Conservation (phyloP, 2,888 invertebrate genomes). For the Silvanus unidentatus region DNA sequence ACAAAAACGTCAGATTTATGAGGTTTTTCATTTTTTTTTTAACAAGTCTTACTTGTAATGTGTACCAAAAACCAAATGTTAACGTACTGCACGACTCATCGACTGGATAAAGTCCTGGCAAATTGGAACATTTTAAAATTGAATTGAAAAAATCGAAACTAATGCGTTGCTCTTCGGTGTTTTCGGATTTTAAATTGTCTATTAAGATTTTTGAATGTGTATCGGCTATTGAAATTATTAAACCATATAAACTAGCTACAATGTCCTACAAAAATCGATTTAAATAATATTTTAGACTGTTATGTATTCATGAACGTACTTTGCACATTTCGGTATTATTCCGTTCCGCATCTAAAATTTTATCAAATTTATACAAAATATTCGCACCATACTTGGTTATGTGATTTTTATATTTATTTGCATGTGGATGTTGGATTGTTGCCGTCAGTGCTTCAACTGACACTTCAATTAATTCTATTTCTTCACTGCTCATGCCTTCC, state of each 20-base stretch:
- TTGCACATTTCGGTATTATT: conserved; percentile 41
- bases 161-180: conserved; percentile 50
- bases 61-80: conserved; percentile 88
- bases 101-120: conserved; percentile 78
- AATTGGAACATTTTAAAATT: conserved; percentile 72
- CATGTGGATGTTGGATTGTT: conserved; percentile 57
- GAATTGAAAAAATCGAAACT: conserved; percentile 62
- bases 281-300: background rate
- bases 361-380: conserved; percentile 53
- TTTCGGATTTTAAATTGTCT: conserved; percentile 48
- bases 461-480: conserved; percentile 55
- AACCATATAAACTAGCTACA: conserved; percentile 59
- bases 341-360: conserved; percentile 49
- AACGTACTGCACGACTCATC: conserved; percentile 84
- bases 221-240: conserved; percentile 66
- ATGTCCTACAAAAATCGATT: conserved; percentile 54
- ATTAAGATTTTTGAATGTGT: conserved; percentile 58
- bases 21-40: conserved; percentile 12
- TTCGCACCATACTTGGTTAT: conserved; percentile 55
- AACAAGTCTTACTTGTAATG: conserved; percentile 61
- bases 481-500: conserved; percentile 51
- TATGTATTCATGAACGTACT: conserved; percentile 24
- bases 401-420: conserved; percentile 50
- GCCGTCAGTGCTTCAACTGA: conserved; percentile 58
- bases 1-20: conserved; percentile 18